Base-by-base conservation (phyloP, 2,113 vertebrate species). In the Crotalus horridus region DNA sequence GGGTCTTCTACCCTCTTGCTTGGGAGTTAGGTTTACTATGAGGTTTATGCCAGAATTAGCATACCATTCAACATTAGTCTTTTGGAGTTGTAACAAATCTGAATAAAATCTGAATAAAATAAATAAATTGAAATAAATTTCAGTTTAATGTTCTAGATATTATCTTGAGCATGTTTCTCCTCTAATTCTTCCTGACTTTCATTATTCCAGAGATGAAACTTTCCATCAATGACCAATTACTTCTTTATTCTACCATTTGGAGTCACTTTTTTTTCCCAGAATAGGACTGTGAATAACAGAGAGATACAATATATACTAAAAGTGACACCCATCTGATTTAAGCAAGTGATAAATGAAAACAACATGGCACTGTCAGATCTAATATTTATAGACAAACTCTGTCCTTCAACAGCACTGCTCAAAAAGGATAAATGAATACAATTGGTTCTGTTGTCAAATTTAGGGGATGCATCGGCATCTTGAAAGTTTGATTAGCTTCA, bases 331-430 rank as follows among this genome's bases (percentile, higher is more conserved):
- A 95, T 94, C 93, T 0, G 0, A 91, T 90, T 96, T 61, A 93
- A 96, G 95, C 95, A 95, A 97, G 94, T 95, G 96, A 96, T 94
- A 96, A 95, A 97, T 96, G 96, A 97, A 94, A 96, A 89, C 94
- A 94, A 94, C 92, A 94, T 85, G 93, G 94, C 94, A 95, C 94
- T 94, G 96, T 95, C 96, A 97, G 94, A 96, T 97, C 95, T 96
- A 97, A 96, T 97, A 97, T 97, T 97, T 97, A 96, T 96, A 95
- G 69, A 56, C 53, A 95, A 93, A 92, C 95, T 93, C 93, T 91
- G 92, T 94, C 94, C 94, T 92, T 96, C 96, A 96, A 24, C 94
- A 85, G 86, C 93, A 94, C 94, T 93, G 93, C 91, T 94, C 89
- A 85, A 90, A 88, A 88, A 88, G 74, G 92, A 88, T 21, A 56